Evolutionary conservation across 1,140 invertebrate genomes (phyloP), one percentile per base, ranked within the genome.

Genomic region (Drosophila truncata): DNA sequence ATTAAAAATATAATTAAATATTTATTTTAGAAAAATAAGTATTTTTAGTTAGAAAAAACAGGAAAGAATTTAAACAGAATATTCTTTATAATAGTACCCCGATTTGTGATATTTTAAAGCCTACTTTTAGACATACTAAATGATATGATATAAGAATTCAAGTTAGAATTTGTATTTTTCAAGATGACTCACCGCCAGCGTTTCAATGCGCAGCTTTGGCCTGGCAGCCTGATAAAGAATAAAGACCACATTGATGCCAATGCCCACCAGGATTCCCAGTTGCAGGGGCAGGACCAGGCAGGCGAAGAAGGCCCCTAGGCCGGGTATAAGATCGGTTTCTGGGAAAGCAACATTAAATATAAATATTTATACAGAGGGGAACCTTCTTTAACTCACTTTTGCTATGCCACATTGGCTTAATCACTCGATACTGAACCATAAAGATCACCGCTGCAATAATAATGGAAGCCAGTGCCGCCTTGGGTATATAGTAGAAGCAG

Each of bases 191-290:
- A 92, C 91, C 35, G 94, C 95, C 14, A 96, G 92, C 74, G 95
- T 95, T 92, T 97, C 96, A 7, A 97, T 95, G 14, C 95, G 94
- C 63, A 99, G 95, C 92, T 97, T 97, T 35, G 98, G 98, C 78
- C 97, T 94, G 0, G 98, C 97, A 33, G 97, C 96, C 85, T 98
- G 97, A 92, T 98, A 98, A 8, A 99, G 93, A 47, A 99, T 96
- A 80, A 98, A 97, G 14, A 98, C 93, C 23, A 99, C 94, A 83
- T 98, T 98, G 31, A 98, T 94, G 39, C 96, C 96, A 67, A 98
- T 96, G 27, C 98, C 98, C 76, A 97, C 95, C 8, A 98, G 94
- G 91, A 99, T 98, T 54, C 98, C 98, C 92, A 97, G 95, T 94
- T 99, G 97, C 55, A 98, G 93, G 49, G 96, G 96, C 71, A 98